Conservation (phyloP, 35 echinoderm and acorn worm species). For the Nesometra sesokonis region DNA sequence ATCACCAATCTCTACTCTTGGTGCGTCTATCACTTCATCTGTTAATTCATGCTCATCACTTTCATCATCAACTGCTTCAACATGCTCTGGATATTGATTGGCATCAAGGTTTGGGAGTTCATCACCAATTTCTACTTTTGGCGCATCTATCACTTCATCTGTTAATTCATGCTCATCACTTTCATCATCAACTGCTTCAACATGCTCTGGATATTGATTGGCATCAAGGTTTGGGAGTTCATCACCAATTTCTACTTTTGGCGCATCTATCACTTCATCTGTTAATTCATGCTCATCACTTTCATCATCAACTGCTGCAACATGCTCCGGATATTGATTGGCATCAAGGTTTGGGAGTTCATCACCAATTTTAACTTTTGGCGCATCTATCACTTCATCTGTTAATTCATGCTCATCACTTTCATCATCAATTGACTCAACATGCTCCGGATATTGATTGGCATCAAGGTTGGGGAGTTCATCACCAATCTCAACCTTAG, state of each 20-base stretch:
- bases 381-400: not conserved
- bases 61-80: slow-evolving; percentile 15
- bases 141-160: not conserved
- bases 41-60: not conserved
- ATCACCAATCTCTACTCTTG: not conserved
- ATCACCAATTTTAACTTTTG: not conserved
- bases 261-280: not conserved
- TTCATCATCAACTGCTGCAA: not conserved
- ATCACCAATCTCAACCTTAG: not conserved
- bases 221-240: not conserved
- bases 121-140: slow-evolving; percentile 1
- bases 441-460: not conserved
- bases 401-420: not conserved
- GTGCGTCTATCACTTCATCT: slow-evolving; percentile 4
- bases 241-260: too few species aligned
- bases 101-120: not conserved
- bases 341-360: not conserved
- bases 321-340: not conserved
- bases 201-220: slow-evolving; percentile 1
- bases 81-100: slow-evolving; percentile 1
- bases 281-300: not conserved
- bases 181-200: not conserved
- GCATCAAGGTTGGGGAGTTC: not conserved
- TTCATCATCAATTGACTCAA: slow-evolving; percentile 4
- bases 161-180: not conserved